Evolutionary conservation across 2,888 invertebrate species (phyloP).

Genomic region (Homarus gammarus): DNA sequence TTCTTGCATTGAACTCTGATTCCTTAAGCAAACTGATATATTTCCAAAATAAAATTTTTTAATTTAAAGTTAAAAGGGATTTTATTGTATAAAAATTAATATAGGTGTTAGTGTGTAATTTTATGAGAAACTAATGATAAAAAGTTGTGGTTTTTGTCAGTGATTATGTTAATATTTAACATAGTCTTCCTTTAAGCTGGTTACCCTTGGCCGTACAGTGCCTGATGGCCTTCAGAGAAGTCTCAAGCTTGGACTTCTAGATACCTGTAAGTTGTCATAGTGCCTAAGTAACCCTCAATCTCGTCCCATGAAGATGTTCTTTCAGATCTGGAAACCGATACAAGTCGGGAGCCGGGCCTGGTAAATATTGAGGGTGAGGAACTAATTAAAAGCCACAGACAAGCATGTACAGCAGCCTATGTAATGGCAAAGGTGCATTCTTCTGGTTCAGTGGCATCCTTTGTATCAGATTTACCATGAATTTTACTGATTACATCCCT

Average conservation of each 20-base stretch:
- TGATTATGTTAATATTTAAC: neutral
- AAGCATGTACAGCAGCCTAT: constrained; percentile 50
- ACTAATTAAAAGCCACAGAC: constrained; percentile 39
- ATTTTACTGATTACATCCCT: constrained; percentile 3
- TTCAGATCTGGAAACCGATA: constrained; percentile 58
- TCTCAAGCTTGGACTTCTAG: constrained; percentile 1
- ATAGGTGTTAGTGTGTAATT: neutral
- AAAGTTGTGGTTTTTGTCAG: neutral
- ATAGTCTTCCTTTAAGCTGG: neutral
- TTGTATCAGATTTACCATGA: neutral
- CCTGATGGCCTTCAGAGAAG: neutral
- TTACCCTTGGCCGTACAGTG: neutral
- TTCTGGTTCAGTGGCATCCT: constrained; percentile 29
- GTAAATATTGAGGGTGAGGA: constrained; percentile 63
- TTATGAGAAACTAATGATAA: neutral
- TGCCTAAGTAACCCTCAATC: constrained; percentile 35
- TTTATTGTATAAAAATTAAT: neutral
- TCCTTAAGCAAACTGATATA: too few species aligned
- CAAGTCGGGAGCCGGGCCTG: constrained; percentile 54
- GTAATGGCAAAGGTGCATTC: constrained; percentile 41
- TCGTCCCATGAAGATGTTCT: constrained; percentile 48
- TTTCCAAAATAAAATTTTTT: neutral
- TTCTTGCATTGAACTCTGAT: too few species aligned
- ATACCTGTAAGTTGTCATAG: constrained; percentile 28
- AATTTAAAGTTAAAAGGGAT: neutral